These are phyloP conservation scores for Oophaga sylvatica DNA, from an alignment of 2,797 vertebrate genomes.

Conservation along the genomic window DNA sequence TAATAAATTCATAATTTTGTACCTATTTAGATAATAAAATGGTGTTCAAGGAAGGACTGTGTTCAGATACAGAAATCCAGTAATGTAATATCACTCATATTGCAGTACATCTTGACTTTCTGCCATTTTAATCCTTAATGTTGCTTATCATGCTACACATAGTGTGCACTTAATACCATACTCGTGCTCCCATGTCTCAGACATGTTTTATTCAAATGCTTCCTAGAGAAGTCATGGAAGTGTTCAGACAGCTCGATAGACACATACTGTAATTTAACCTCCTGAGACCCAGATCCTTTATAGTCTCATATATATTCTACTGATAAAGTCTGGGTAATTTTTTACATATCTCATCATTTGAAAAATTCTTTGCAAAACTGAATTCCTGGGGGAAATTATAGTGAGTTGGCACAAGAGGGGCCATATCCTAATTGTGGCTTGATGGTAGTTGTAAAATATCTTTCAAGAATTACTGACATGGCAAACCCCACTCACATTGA, in stretches of 20 bases:
- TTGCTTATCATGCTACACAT: background rate
- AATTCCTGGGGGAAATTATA: background rate
- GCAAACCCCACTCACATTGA: background rate
- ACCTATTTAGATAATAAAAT: too few species aligned
- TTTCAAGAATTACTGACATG: background rate
- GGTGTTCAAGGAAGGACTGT: too few species aligned
- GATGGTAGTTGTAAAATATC: background rate
- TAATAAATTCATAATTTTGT: too few species aligned
- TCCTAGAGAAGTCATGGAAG: background rate
- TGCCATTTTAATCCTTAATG: background rate
- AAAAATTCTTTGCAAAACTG: background rate
- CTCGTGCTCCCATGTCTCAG: background rate
- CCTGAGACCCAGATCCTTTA: background rate
- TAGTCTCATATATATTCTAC: background rate
- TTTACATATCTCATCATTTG: background rate
- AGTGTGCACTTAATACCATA: background rate
- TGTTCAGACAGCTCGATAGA: background rate
- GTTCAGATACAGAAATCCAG: too few species aligned
- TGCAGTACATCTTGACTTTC: background rate
- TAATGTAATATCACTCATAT: background rate
- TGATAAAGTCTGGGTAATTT: background rate
- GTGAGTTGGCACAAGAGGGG: background rate
- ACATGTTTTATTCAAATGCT: constrained; percentile 6
- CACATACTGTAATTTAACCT: background rate
- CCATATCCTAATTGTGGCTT: background rate